Percentiles rank a stretch among this genome's conserved stretches.
Conservation (phyloP, 1,140 invertebrate species). For the Ericerus pela region DNA sequence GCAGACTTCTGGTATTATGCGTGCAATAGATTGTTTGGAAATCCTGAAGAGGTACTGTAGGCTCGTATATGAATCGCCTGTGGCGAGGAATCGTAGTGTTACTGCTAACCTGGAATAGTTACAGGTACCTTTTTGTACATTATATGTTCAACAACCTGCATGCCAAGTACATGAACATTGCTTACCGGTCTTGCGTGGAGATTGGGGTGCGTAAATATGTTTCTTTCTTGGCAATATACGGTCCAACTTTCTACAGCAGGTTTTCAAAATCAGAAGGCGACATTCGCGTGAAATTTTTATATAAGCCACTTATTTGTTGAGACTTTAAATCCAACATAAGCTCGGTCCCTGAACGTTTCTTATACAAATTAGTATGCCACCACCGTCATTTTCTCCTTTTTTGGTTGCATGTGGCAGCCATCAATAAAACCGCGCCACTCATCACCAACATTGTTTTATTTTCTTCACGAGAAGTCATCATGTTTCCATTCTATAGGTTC, state of each 20-base stretch:
- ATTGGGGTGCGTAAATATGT: background rate
- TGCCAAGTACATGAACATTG: background rate
- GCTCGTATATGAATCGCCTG: constrained; percentile 14
- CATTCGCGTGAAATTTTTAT: background rate
- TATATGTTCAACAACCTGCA: no score
- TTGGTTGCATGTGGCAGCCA: no score
- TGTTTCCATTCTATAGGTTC: no score
- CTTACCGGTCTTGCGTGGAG: background rate
- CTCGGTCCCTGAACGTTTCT: background rate
- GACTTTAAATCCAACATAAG: background rate
- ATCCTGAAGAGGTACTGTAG: constrained; percentile 13
- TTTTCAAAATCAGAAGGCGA: background rate
- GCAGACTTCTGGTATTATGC: constrained; percentile 9
- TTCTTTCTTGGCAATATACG: background rate
- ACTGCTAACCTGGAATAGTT: constrained; percentile 1
- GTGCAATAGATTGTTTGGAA: constrained; percentile 7
- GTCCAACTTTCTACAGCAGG: constrained; percentile 1
- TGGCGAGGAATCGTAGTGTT: constrained; percentile 16
- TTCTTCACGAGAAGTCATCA: no score
- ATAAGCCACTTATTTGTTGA: background rate
- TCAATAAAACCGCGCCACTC: no score
- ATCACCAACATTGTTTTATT: no score
- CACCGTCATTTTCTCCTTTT: background rate
- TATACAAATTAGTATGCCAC: background rate
- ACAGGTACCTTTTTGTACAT: background rate